Conservation (phyloP, 2,113 vertebrate genomes). For the Rhizomys pruinosus region DNA sequence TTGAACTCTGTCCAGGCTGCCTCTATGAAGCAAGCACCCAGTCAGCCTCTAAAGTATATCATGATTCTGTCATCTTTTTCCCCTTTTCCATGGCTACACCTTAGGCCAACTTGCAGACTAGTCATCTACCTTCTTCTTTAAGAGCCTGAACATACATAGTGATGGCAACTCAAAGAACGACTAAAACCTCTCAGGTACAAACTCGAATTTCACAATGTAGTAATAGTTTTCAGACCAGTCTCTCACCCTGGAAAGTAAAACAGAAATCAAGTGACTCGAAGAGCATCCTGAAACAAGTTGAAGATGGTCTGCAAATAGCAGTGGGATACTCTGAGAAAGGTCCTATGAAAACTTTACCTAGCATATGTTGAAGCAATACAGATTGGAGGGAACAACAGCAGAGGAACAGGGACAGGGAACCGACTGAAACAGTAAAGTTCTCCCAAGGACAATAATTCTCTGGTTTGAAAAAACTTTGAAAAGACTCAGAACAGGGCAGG, state of each 20-base stretch:
- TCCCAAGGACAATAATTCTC: too few relatives aligned
- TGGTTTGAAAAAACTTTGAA: too few relatives aligned
- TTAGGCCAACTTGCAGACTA: conserved; percentile 13
- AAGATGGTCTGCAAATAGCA: conserved; percentile 78
- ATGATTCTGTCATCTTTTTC: not conserved
- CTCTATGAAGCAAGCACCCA: not conserved
- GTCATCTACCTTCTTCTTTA: conserved; percentile 1
- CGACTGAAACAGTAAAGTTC: too few relatives aligned
- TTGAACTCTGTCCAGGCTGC: not conserved
- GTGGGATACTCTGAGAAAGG: conserved; percentile 88
- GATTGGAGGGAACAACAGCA: too few relatives aligned
- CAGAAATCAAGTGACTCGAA: not conserved
- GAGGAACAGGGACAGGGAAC: too few relatives aligned
- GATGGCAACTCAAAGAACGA: conserved; percentile 67
- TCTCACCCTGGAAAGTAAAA: conserved; percentile 72
- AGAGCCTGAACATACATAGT: conserved; percentile 49
- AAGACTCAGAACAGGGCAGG: too few relatives aligned
- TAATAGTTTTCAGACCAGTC: conserved; percentile 64
- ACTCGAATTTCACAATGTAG: not conserved
- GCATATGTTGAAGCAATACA: too few relatives aligned
- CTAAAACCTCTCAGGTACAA: conserved; percentile 14
- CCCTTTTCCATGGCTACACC: not conserved
- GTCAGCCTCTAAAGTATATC: not conserved
- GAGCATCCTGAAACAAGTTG: conserved; percentile 18
- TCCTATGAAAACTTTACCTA: too few relatives aligned